phyloP scores from a whole-genome alignment of 2,888 invertebrate genomes.

The Tachina lurida region DNA sequence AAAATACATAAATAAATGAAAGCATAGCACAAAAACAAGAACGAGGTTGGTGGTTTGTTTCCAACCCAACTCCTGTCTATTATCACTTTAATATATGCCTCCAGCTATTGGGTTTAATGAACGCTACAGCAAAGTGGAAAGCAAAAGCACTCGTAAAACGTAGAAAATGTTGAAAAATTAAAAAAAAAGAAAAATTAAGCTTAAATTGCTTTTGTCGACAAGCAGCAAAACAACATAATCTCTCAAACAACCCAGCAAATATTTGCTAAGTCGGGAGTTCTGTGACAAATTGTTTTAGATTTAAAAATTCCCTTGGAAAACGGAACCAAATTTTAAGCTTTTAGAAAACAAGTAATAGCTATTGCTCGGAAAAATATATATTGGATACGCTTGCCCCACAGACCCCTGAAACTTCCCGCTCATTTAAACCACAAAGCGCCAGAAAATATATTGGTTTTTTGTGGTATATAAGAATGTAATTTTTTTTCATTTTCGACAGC shows the following conservation, averaged over 20 bases:
- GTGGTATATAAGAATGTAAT: too few relatives aligned
- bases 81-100: slow-evolving; percentile 62
- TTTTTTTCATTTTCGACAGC: too few relatives aligned
- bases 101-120: slow-evolving; percentile 80
- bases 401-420: too few relatives aligned
- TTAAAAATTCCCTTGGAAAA: too few relatives aligned
- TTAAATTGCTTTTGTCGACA: slow-evolving; percentile 71
- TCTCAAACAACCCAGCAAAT: slow-evolving; percentile 22
- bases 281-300: not conserved
- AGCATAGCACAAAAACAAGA: not conserved
- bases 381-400: too few relatives aligned
- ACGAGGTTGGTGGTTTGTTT: slow-evolving; percentile 37
- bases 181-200: slow-evolving; percentile 69
- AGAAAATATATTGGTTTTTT: too few relatives aligned
- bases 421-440: too few relatives aligned
- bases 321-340: too few relatives aligned
- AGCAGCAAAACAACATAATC: not conserved
- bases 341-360: too few relatives aligned
- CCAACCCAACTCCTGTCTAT: slow-evolving; percentile 59
- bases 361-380: too few relatives aligned
- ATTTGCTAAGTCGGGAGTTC: not conserved
- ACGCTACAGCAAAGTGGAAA: slow-evolving; percentile 72
- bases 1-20: not conserved
- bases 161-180: slow-evolving; percentile 44
- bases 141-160: slow-evolving; percentile 19